phyloP scores from a whole-genome alignment of 2,113 vertebrate species.

The Thinocorus orbignyianus region DNA sequence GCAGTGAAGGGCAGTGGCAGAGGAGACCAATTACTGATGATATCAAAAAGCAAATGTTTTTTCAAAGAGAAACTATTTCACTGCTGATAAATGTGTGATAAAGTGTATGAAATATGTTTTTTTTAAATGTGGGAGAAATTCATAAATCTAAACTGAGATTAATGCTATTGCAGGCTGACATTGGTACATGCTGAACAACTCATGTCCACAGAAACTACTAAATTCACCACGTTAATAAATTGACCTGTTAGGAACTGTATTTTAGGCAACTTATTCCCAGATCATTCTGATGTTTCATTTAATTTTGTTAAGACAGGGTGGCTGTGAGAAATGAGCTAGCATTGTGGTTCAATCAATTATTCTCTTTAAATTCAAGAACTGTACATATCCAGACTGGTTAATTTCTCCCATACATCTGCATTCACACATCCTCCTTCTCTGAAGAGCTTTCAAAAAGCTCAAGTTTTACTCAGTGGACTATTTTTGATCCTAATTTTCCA shows the following conservation, averaged over 20 bases:
- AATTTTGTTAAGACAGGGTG: constrained; percentile 3
- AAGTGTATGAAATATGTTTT: neutral
- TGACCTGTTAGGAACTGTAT: neutral
- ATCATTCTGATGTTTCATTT: neutral
- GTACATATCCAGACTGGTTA: neutral
- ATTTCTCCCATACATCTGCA: constrained; percentile 33
- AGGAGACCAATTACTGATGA: neutral
- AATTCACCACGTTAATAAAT: neutral
- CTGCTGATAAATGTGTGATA: neutral
- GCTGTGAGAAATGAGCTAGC: neutral
- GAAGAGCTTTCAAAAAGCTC: constrained; percentile 44
- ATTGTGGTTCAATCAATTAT: neutral
- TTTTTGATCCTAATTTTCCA: constrained; percentile 46
- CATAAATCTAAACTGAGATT: neutral
- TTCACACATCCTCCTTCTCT: constrained; percentile 27
- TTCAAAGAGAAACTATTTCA: neutral
- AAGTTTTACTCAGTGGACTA: constrained; percentile 62
- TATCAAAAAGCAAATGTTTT: neutral
- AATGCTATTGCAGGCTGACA: neutral
- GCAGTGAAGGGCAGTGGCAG: neutral
- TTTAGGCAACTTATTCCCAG: constrained; percentile 5
- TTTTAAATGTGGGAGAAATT: neutral
- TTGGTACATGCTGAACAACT: neutral
- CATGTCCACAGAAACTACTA: neutral
- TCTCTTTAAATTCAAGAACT: neutral